Conservation (phyloP, 2,797 vertebrate genomes). For the Crax fasciolata region DNA sequence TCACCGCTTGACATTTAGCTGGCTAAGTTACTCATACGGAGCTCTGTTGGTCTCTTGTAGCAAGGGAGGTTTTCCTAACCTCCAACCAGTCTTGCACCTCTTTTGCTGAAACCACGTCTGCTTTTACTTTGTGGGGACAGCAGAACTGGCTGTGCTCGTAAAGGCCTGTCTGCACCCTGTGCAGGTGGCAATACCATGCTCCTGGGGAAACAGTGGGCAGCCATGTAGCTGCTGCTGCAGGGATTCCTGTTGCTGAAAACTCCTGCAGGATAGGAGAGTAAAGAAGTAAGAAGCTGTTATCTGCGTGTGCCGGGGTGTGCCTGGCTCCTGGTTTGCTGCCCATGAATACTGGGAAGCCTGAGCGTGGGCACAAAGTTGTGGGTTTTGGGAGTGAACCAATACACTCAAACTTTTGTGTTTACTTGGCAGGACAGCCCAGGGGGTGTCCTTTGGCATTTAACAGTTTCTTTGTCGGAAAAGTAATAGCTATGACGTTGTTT, state of each 20-base stretch:
- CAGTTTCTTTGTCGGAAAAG: not conserved
- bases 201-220: not conserved
- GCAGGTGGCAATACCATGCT: not conserved
- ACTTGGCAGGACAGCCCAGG: not conserved
- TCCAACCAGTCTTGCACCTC: not conserved
- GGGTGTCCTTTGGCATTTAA: not conserved
- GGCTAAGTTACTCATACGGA: not conserved
- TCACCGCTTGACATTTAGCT: not conserved
- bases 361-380: not conserved
- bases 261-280: not conserved
- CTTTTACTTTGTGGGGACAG: not conserved
- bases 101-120: not conserved
- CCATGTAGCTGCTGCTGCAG: not conserved
- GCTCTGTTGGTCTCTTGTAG: not conserved
- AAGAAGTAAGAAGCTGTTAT: not conserved
- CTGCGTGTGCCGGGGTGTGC: fast-evolving
- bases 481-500: not conserved
- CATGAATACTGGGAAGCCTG: not conserved
- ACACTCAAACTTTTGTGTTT: not conserved
- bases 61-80: not conserved
- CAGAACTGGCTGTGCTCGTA: fast-evolving
- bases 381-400: not conserved
- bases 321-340: not conserved
- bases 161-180: not conserved
- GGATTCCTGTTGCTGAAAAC: not conserved